These are phyloP conservation scores for Sussaba pulchella DNA, from an alignment of 2,888 invertebrate genomes.

Conservation along the genomic window DNA sequence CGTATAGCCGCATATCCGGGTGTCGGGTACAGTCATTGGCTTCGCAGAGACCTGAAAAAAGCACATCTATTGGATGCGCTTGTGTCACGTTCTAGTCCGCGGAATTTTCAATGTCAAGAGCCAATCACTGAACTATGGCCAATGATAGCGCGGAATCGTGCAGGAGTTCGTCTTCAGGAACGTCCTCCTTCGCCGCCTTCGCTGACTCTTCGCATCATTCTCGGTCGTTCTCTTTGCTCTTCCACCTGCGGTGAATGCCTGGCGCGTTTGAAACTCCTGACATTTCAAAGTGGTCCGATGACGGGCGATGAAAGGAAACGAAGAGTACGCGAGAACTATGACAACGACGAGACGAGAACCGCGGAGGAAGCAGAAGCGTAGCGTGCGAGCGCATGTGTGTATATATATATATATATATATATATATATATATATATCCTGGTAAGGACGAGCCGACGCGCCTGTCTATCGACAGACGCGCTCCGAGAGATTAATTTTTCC, in stretches of 20 bases:
- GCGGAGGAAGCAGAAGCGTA: slow-evolving; percentile 26
- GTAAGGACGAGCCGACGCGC: slow-evolving; percentile 30
- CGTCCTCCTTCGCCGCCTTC: slow-evolving; percentile 44
- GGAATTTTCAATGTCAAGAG: background rate
- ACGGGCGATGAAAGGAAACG: slow-evolving; percentile 58
- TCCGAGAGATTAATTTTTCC: slow-evolving; percentile 48
- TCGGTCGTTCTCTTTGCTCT: slow-evolving; percentile 24
- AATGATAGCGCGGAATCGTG: background rate
- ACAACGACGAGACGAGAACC: slow-evolving; percentile 33
- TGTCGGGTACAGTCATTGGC: background rate
- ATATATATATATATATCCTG: slow-evolving; percentile 15
- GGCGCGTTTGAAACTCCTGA: slow-evolving; percentile 57
- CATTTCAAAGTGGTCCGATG: slow-evolving; percentile 65
- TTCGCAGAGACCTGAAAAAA: background rate
- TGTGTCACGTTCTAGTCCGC: background rate
- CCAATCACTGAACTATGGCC: background rate
- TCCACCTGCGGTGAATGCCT: slow-evolving; percentile 61
- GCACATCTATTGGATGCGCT: background rate
- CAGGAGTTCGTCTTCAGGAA: slow-evolving; percentile 2
- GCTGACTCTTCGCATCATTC: slow-evolving; percentile 30
- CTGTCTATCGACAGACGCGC: slow-evolving; percentile 44
- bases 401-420: slow-evolving; percentile 1
- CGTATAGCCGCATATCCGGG: background rate
- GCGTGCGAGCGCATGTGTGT: background rate
- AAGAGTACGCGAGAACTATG: slow-evolving; percentile 27